A percentile compares a stretch with the other conserved stretches of the same genome.
Conservation (phyloP, 2,113 vertebrate species). For the Bujurquina vittata region DNA sequence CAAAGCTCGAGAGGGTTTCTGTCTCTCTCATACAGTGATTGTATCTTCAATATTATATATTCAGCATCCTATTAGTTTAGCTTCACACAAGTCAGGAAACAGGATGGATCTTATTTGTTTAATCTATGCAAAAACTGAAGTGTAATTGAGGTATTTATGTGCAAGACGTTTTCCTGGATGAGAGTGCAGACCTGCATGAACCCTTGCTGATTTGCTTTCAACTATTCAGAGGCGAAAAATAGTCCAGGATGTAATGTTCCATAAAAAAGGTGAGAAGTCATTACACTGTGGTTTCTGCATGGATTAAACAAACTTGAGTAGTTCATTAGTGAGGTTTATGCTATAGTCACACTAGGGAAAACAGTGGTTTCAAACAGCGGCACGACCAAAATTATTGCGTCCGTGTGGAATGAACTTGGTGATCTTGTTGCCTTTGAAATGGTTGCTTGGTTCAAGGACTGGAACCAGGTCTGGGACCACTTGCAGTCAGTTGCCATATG, state of each 20-base stretch:
- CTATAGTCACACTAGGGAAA: neutral
- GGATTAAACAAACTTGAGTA: neutral
- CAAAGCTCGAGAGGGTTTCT: neutral
- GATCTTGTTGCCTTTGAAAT: neutral
- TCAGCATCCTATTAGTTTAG: neutral
- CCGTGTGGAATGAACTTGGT: neutral
- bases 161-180: neutral
- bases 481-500: neutral
- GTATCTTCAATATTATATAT: neutral
- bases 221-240: neutral
- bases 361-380: neutral
- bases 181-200: neutral
- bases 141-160: conserved; percentile 1
- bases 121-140: conserved; percentile 2
- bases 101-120: neutral
- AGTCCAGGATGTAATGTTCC: neutral
- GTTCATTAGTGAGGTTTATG: neutral
- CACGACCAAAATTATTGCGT: neutral
- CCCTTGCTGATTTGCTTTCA: neutral
- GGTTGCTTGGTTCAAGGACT: neutral
- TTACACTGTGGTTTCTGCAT: neutral
- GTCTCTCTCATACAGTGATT: neutral
- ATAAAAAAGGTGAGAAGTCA: neutral
- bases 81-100: neutral
- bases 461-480: neutral